These are phyloP conservation scores for Sciurus carolinensis DNA, from an alignment of 2,797 vertebrate genomes.

Conservation along the genomic window DNA sequence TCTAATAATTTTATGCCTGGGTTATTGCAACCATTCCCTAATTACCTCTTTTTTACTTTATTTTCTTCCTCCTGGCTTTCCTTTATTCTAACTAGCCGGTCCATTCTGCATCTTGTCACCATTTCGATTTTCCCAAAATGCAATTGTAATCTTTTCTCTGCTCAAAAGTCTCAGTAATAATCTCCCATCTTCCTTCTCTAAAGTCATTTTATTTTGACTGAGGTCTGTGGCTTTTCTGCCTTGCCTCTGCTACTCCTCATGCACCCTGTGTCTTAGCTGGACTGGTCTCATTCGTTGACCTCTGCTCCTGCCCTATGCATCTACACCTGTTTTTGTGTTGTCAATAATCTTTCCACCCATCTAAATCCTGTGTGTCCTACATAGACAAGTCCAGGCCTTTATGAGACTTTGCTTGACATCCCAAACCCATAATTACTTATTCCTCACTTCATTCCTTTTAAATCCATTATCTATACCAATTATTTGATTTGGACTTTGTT, in stretches of 20 bases:
- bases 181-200: neutral
- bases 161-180: neutral
- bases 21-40: neutral
- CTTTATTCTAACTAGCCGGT: neutral
- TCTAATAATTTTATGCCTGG: neutral
- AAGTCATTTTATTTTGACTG: neutral
- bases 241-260: neutral
- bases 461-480: neutral
- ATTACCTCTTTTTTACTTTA: neutral
- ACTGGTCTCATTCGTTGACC: neutral
- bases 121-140: conserved; percentile 19
- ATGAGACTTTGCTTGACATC: neutral
- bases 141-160: neutral
- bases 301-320: neutral
- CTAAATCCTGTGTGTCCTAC: neutral
- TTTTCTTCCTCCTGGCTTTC: neutral
- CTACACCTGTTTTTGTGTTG: neutral
- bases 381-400: neutral
- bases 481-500: neutral
- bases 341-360: neutral
- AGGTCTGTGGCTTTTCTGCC: neutral
- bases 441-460: conserved; percentile 29
- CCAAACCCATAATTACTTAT: neutral
- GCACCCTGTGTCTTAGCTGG: neutral
- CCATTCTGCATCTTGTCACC: neutral